Evolutionary conservation across 1,140 invertebrate species (phyloP).

Genomic region (Caenorhabditis remanei): DNA sequence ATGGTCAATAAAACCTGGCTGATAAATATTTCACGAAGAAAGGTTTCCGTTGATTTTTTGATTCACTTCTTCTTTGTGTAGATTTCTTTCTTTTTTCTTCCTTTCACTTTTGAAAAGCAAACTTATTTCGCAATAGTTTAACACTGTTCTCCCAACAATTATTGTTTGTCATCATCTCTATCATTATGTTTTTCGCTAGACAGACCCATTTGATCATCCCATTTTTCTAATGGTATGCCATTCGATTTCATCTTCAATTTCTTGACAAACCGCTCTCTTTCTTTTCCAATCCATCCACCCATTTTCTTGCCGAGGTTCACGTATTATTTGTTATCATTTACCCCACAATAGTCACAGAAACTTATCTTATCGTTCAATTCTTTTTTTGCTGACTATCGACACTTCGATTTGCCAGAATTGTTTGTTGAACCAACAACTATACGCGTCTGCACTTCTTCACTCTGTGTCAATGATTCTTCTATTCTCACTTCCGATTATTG

Average conservation of each 20-base stretch:
- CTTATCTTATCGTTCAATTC: conserved; percentile 13
- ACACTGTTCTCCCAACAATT: background rate
- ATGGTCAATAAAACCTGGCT: conserved; percentile 22
- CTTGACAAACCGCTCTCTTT: conserved; percentile 4
- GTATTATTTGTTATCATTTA: conserved; percentile 44
- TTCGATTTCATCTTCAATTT: background rate
- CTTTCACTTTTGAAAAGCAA: background rate
- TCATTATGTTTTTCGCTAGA: background rate
- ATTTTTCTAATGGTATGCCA: conserved; percentile 2
- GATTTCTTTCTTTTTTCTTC: background rate
- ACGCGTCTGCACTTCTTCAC: background rate
- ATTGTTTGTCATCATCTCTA: conserved; percentile 20
- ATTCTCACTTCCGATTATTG: background rate
- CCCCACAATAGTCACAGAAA: background rate
- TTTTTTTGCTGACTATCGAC: conserved; percentile 9
- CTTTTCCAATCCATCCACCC: background rate
- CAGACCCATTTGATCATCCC: background rate
- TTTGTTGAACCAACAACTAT: conserved; percentile 20
- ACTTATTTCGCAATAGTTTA: conserved; percentile 4
- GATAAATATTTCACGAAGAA: background rate
- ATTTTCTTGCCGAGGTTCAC: background rate
- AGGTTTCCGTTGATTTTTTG: conserved; percentile 36
- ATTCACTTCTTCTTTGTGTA: background rate
- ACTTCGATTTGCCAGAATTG: conserved; percentile 12
- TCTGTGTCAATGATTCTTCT: background rate